These are phyloP conservation scores for Anoura caudifer DNA, from an alignment of 2,113 vertebrate species.

Conservation along the genomic window DNA sequence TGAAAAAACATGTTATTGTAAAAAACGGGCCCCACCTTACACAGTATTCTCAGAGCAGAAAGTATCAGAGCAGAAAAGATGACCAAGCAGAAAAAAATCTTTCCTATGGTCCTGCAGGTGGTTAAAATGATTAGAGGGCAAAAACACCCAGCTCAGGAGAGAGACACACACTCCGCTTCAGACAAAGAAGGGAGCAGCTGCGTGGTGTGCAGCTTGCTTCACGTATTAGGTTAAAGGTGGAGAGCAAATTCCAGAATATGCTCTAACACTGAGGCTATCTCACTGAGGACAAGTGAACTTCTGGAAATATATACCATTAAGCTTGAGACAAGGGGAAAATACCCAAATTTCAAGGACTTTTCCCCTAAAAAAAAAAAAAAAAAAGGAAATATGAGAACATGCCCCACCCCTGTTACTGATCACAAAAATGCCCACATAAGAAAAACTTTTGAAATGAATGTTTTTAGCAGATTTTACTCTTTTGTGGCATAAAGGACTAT, in stretches of 20 bases:
- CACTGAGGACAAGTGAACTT: not conserved
- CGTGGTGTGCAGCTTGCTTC: fast-evolving
- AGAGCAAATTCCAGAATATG: not conserved
- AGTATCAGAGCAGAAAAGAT: not conserved
- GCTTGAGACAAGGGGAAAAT: not conserved
- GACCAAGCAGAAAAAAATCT: not conserved
- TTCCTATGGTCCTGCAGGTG: not conserved
- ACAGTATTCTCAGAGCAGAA: not conserved
- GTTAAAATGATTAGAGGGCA: too few species aligned
- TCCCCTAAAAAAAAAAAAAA: not conserved
- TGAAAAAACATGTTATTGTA: not conserved
- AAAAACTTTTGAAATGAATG: slow-evolving; percentile 65
- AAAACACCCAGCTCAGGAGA: not conserved
- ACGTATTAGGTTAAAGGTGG: not conserved
- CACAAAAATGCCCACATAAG: slow-evolving; percentile 46
- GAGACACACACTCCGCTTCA: not conserved
- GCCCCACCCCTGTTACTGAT: not conserved
- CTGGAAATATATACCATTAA: not conserved
- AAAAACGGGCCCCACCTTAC: not conserved
- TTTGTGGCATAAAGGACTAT: slow-evolving; percentile 29
- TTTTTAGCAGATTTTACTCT: slow-evolving; percentile 46
- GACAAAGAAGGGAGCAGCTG: not conserved
- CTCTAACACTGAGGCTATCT: not conserved
- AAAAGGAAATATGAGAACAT: slow-evolving; percentile 24
- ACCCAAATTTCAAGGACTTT: not conserved